These are phyloP conservation scores for Athalia cordata DNA, from an alignment of 2,888 invertebrate genomes.

Conservation along the genomic window DNA sequence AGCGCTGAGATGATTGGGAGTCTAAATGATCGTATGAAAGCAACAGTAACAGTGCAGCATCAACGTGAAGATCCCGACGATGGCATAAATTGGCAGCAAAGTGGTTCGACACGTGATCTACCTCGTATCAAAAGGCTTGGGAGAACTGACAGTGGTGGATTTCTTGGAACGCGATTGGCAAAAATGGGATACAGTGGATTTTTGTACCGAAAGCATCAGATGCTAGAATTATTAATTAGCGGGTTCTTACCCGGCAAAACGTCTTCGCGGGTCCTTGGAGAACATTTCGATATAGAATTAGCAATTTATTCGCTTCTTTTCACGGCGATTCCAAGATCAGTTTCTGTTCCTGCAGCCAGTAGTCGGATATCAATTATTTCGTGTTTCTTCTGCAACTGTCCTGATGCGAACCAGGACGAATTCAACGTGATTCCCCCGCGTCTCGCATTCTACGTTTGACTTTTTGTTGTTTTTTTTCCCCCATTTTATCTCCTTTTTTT, in stretches of 20 bases:
- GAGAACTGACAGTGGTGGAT: too few relatives aligned
- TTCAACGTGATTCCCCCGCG: conserved; percentile 22
- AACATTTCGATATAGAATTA: conserved; percentile 24
- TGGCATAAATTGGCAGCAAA: too few relatives aligned
- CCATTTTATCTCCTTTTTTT: neutral
- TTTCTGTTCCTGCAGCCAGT: neutral
- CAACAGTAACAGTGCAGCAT: too few relatives aligned
- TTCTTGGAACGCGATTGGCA: conserved; percentile 27
- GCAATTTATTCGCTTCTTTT: conserved; percentile 29
- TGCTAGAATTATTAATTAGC: conserved; percentile 67
- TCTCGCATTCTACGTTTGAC: conserved; percentile 5
- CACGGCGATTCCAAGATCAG: conserved; percentile 27
- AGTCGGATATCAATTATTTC: conserved; percentile 37
- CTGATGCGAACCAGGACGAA: conserved; percentile 10
- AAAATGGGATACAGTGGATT: conserved; percentile 55
- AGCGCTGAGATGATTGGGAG: too few relatives aligned
- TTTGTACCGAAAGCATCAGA: conserved; percentile 63
- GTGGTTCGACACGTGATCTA: too few relatives aligned
- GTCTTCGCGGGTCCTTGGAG: neutral
- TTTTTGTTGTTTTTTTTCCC: neutral
- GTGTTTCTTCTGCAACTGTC: conserved; percentile 15
- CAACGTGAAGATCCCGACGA: too few relatives aligned
- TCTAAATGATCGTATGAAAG: too few relatives aligned
- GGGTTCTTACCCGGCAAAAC: conserved; percentile 55
- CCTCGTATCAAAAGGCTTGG: too few relatives aligned